Base-by-base conservation (phyloP, 2,797 vertebrate genomes). In the Danio albolineatus region DNA sequence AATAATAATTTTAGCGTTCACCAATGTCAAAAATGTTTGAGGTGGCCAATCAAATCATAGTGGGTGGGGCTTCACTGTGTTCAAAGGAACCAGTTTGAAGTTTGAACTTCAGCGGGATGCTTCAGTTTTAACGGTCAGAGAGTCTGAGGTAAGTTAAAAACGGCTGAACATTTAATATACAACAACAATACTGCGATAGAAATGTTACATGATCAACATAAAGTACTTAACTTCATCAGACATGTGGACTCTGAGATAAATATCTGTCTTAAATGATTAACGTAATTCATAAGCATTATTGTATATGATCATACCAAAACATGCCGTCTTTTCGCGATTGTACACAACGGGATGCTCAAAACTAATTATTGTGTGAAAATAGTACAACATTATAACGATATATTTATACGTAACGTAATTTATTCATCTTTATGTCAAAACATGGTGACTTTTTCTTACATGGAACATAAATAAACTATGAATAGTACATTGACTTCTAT, bases 21-120 rank as follows among this genome's bases (percentile, higher is more conserved):
- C 21, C 10, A 13, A 12, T 2, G 1, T 64, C 3, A n/a, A 64
- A 19, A 44, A 44, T 64, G 6, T 65, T 65, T 19, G 44, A 16
- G 8, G 9, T 67, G 8, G 14, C 21, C 21, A 67, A 67, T 67
- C 64, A 67, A 49, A 49, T 36, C 13, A 49, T 28, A 67, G 64
- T 5, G 19, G 64, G 64, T 64, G 64, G 12, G 19, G 64, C 19
- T 66, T 48, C 9, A 28, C 13, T 9, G 43, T 9, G 43, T 9
- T 28, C 2, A 21, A 2, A 41, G 21, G 14, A 10, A 6, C 2
- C 10, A 46, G 66, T 7, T 1, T 16, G 13, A 36, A 46, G 66
- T 7, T 1, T 16, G 13, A 36, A 16, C 14, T 39, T 12, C 13
- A 13, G 41, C 39, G 5, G 7, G 4, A 21, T 6, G 12, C 7